Evolutionary conservation across 2,113 vertebrate genomes (phyloP).

Genomic region (Chloropsis hardwickii): DNA sequence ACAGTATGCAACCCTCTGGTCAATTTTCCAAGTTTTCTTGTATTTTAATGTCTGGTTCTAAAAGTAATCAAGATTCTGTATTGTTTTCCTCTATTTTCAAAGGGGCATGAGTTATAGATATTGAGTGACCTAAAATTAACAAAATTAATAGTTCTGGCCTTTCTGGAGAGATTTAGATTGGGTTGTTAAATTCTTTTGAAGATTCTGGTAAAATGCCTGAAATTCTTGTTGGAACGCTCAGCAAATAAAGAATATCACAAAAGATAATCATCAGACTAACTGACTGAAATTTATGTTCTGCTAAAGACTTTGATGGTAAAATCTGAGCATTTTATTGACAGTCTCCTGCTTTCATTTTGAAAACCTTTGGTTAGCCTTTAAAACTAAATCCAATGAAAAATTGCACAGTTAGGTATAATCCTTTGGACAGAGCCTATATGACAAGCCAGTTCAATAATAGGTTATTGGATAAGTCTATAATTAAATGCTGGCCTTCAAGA

Average conservation of each 20-base stretch:
- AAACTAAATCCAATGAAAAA: constrained; percentile 37
- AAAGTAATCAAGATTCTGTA: background rate
- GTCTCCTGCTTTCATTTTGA: background rate
- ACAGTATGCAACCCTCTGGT: background rate
- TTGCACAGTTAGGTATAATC: constrained; percentile 13
- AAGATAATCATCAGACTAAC: background rate
- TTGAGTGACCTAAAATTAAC: background rate
- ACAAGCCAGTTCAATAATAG: background rate
- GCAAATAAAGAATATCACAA: background rate
- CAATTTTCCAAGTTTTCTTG: background rate
- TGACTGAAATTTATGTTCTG: background rate
- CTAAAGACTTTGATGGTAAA: background rate
- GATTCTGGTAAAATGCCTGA: background rate
- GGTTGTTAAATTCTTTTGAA: background rate
- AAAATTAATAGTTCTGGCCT: background rate
- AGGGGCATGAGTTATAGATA: background rate
- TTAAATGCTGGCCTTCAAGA: background rate
- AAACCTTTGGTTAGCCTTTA: background rate
- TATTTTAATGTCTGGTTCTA: background rate
- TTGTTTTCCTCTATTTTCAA: background rate
- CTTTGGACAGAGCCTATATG: background rate
- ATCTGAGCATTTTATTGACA: background rate
- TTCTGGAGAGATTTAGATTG: background rate
- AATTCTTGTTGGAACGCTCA: background rate
- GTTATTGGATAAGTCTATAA: constrained; percentile 41